Percentiles rank a stretch among this genome's conserved stretches.
Conservation (phyloP, 1,140 invertebrate species). For the Adelges cooleyi region DNA sequence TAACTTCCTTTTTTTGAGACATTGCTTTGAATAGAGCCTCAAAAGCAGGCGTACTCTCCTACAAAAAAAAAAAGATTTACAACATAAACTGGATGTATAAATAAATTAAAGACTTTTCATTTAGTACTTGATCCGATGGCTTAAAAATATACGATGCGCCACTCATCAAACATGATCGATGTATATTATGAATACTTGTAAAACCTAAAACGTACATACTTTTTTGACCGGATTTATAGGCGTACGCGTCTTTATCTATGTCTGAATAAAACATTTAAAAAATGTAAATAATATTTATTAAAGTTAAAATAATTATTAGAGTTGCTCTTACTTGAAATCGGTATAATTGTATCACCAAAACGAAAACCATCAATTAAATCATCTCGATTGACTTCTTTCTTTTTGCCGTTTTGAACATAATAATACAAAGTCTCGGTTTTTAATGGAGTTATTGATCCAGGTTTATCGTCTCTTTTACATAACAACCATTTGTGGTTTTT, state of each 20-base stretch:
- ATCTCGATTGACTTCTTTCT: neutral
- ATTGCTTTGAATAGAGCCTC: neutral
- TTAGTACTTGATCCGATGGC: neutral
- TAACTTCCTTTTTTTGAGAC: neutral
- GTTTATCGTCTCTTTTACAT: neutral
- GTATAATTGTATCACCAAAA: slow-evolving; percentile 23
- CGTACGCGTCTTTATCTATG: neutral
- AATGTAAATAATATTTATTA: no score
- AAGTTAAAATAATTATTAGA: no score
- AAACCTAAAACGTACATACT: slow-evolving; percentile 9
- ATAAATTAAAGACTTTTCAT: neutral
- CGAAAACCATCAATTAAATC: slow-evolving; percentile 14
- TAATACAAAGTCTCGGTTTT: neutral
- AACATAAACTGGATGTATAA: no score
- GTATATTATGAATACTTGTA: neutral
- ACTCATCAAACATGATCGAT: slow-evolving; percentile 1
- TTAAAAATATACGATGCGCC: slow-evolving; percentile 13
- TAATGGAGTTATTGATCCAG: neutral
- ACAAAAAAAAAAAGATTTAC: neutral
- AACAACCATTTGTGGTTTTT: neutral
- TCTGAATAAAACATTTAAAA: no score
- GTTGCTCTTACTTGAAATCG: neutral
- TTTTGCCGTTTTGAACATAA: neutral
- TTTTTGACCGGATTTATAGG: slow-evolving; percentile 8
- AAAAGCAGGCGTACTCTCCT: neutral